phyloP scores from a whole-genome alignment of 2,888 invertebrate species.

The Parnassius orleans region DNA sequence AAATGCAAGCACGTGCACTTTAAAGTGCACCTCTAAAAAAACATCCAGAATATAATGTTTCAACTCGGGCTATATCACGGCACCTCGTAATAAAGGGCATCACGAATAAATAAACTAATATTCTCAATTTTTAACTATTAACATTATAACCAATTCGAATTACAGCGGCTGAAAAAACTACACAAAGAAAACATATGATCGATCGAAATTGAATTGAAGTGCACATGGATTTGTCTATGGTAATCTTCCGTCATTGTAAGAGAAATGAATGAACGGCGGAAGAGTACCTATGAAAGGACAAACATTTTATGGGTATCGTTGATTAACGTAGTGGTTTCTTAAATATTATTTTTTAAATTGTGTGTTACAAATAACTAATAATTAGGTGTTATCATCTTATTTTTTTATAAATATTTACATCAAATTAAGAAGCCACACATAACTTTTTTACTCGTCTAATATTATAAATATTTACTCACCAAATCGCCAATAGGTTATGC shows the following conservation, averaged over 20 bases:
- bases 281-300: neutral
- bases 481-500: too few species aligned
- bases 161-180: constrained; percentile 78
- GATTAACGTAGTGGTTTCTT: neutral
- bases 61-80: constrained; percentile 32
- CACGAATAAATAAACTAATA: constrained; percentile 33
- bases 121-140: constrained; percentile 44
- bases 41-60: constrained; percentile 38
- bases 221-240: constrained; percentile 76
- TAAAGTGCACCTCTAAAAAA: constrained; percentile 62
- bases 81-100: constrained; percentile 25
- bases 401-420: too few species aligned
- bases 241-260: constrained; percentile 40
- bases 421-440: too few species aligned
- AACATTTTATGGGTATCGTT: neutral
- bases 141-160: constrained; percentile 73
- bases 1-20: constrained; percentile 77
- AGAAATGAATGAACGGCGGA: constrained; percentile 30
- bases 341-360: too few species aligned
- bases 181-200: constrained; percentile 82
- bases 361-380: too few species aligned
- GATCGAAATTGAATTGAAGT: constrained; percentile 73
- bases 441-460: too few species aligned
- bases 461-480: too few species aligned
- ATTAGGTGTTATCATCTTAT: too few species aligned